Base-by-base conservation (phyloP, 2,797 vertebrate species). In the Sparidentex hasta region DNA sequence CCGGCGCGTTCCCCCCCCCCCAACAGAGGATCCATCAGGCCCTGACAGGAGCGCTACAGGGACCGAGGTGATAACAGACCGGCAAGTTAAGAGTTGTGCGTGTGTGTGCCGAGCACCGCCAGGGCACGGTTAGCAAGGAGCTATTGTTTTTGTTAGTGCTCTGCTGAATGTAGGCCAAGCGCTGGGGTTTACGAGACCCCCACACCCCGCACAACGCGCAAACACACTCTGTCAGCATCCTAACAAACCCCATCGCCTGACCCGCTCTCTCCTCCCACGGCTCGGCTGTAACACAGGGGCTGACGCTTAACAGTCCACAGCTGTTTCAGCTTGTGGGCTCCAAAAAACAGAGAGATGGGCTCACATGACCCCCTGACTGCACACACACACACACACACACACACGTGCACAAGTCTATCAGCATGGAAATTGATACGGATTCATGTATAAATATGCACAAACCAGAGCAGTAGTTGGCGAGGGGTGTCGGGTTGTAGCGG, bases 231-330 rank as follows among this genome's bases (percentile, higher is more conserved):
- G 50, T 46, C 48, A 0, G 70, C 62, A 88, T 78, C 65, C 68
- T 38, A 43, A 44, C 25, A 52, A 76, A 73, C 68, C 76, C 55
- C 6, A 33, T 77, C 23, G 18, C 56, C 65, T 59, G 69, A 59
- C 72, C 21, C 14, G 12, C 56, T 57, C 47, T 74, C 59, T 72
- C 47, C 83, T 85, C 83, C 77, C 69, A 50, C 8, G 66, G 76
- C 52, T 69, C 55, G 23, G 27, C 70, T 79, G 16, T 56, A 86
- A 78, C 20, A 48, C 74, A 69, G 71, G 71, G 33, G 41, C 76
- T 74, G 76, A 77, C 67, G 73, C 50, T 44, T 89, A 87, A 92
- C 84, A 78, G 58, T 70, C 75, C 69, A 70, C 85, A 92, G 90
- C 89, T 92, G 90, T 88, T 78, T 71, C 56, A 86, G 80, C 66